phyloP scores from a whole-genome alignment of 2,113 vertebrate species.

The Vimba vimba region DNA sequence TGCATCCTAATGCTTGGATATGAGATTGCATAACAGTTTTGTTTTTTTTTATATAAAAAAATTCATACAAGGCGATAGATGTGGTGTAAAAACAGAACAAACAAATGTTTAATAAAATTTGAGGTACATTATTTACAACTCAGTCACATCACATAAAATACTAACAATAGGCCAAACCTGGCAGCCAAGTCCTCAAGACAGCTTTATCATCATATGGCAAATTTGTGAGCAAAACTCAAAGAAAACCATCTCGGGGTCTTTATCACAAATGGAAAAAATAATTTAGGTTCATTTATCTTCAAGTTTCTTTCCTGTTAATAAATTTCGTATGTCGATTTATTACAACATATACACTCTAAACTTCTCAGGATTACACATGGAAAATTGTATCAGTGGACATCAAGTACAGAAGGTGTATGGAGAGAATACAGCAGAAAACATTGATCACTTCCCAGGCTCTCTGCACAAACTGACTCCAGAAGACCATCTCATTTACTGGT shows the following conservation, averaged over 20 bases:
- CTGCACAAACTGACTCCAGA: not conserved
- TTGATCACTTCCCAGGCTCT: not conserved
- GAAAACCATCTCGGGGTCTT: not conserved
- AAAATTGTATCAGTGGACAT: not conserved
- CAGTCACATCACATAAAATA: constrained; percentile 13
- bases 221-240: not conserved
- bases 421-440: not conserved
- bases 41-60: not conserved
- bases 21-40: not conserved
- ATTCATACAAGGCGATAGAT: not conserved
- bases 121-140: constrained; percentile 1
- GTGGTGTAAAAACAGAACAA: constrained; percentile 1
- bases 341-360: not conserved
- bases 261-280: not conserved
- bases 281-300: not conserved
- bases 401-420: not conserved
- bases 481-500: not conserved
- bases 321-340: not conserved
- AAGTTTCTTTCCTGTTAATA: not conserved
- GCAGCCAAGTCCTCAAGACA: not conserved
- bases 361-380: not conserved
- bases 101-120: constrained; percentile 16
- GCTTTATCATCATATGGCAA: not conserved
- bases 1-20: not conserved
- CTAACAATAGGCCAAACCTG: not conserved